Base-by-base conservation (phyloP, 23 tunicate genomes). In the Aplidium turbinatum region DNA sequence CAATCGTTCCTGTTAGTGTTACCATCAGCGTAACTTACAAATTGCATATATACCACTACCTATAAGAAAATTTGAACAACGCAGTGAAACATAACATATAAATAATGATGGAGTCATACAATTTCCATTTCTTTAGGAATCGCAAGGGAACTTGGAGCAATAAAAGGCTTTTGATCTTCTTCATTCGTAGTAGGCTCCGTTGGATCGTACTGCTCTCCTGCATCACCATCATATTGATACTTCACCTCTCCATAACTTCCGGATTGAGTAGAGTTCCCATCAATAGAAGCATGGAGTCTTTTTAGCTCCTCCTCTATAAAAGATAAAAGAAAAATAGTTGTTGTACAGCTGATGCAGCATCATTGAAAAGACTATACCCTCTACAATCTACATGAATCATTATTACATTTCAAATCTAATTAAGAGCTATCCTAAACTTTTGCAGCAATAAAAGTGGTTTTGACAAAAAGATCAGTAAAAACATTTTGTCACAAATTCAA, bases 71-170 rank as follows among this genome's bases (percentile, higher is more conserved):
- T n/a, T n/a, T n/a, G n/a, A n/a, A n/a, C n/a, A n/a, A n/a, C n/a
- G n/a, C n/a, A n/a, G n/a, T n/a, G n/a, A n/a, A n/a, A n/a, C n/a
- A n/a, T n/a, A n/a, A n/a, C n/a, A n/a, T n/a, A n/a, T n/a, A n/a
- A n/a, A n/a, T n/a, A n/a, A n/a, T n/a, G n/a, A n/a, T n/a, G n/a
- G n/a, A n/a, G n/a, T n/a, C 83, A 73, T 57, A 91, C 97, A 35
- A 91, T 91, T 84, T 91, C 97, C 91, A 91, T 91, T 24, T 84
- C 90, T 54, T 58, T 22, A 3, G 97, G 97, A 28, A 91, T 66
- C 0, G 86, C 97, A 42, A 91, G 83, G 11, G 83, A 70, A 9
- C 61, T 26, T 18, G 97, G 97, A 36, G 97, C 97, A 47, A 64
- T 47, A 31, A 91, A 91, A 0, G 90, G 86, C 52, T 74, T 84